Conservation (phyloP, 2,113 vertebrate genomes). For the Pseudorhombus dupliciocellatus region DNA sequence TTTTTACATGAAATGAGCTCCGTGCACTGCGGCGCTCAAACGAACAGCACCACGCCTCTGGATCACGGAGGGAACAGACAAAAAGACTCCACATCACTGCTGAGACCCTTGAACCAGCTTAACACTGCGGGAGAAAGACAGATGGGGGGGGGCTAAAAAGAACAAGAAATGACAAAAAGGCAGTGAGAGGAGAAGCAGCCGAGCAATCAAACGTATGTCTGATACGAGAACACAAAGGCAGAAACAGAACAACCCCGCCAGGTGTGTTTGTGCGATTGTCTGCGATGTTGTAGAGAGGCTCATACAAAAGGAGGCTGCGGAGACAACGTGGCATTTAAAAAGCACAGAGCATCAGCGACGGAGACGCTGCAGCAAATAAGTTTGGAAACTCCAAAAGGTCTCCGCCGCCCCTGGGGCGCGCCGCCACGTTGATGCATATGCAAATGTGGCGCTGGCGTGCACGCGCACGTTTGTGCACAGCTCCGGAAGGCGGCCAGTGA, state of each 20-base stretch:
- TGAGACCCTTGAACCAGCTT: constrained; percentile 41
- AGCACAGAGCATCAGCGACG: constrained; percentile 16
- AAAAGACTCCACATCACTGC: constrained; percentile 50
- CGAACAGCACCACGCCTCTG: neutral
- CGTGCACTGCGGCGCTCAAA: neutral
- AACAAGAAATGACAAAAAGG: neutral
- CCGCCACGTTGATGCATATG: constrained; percentile 41
- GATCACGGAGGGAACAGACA: constrained; percentile 45
- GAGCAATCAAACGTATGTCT: constrained; percentile 38
- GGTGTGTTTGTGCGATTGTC: constrained; percentile 38
- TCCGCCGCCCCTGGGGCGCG: constrained; percentile 35
- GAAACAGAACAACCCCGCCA: constrained; percentile 22
- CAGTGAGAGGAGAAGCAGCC: neutral
- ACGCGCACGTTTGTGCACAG: constrained; percentile 39
- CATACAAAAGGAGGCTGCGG: constrained; percentile 32
- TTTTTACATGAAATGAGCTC: neutral
- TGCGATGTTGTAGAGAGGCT: constrained; percentile 25
- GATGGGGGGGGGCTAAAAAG: constrained; percentile 15
- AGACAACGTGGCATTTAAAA: constrained; percentile 57
- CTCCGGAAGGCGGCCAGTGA: constrained; percentile 39
- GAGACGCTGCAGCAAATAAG: constrained; percentile 34
- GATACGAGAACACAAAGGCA: constrained; percentile 36
- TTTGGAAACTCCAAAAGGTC: constrained; percentile 54
- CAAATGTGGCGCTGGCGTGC: constrained; percentile 32
- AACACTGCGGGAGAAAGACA: constrained; percentile 40